These are phyloP conservation scores for Formica selysi DNA, from an alignment of 1,140 invertebrate genomes.

Conservation along the genomic window DNA sequence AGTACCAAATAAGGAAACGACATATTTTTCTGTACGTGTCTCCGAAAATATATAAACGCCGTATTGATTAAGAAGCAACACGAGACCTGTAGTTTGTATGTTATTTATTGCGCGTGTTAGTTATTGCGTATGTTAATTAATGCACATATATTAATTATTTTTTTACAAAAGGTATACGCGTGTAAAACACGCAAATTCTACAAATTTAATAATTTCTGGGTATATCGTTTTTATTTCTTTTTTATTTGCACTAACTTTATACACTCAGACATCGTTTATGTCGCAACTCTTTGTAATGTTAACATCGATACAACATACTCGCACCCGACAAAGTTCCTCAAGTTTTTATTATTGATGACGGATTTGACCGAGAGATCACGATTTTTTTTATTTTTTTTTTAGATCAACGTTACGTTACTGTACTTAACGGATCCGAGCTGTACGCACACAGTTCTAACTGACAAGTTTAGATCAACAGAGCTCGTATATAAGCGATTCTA, in stretches of 20 bases:
- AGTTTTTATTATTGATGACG: slow-evolving; percentile 14
- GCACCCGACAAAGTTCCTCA: slow-evolving; percentile 67
- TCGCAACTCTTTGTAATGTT: slow-evolving; percentile 62
- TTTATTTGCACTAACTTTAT: slow-evolving; percentile 70
- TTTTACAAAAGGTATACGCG: neutral
- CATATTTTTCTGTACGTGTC: neutral
- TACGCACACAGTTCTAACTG: slow-evolving; percentile 16
- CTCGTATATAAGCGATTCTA: neutral
- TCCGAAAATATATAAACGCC: neutral
- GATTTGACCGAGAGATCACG: neutral
- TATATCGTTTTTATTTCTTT: slow-evolving; percentile 56
- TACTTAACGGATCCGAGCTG: neutral
- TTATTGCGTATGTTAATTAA: too few relatives aligned
- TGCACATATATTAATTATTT: neutral
- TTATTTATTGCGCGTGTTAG: too few relatives aligned
- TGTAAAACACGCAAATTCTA: neutral
- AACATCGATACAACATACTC: slow-evolving; percentile 65
- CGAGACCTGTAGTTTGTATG: too few relatives aligned
- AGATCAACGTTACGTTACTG: neutral
- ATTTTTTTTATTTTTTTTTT: too few relatives aligned
- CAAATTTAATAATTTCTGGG: neutral
- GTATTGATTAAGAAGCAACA: neutral
- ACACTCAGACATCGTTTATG: slow-evolving; percentile 71
- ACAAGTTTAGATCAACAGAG: neutral
- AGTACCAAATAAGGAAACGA: neutral